phyloP scores from a whole-genome alignment of 1,140 invertebrate genomes.

The Apis florea region DNA sequence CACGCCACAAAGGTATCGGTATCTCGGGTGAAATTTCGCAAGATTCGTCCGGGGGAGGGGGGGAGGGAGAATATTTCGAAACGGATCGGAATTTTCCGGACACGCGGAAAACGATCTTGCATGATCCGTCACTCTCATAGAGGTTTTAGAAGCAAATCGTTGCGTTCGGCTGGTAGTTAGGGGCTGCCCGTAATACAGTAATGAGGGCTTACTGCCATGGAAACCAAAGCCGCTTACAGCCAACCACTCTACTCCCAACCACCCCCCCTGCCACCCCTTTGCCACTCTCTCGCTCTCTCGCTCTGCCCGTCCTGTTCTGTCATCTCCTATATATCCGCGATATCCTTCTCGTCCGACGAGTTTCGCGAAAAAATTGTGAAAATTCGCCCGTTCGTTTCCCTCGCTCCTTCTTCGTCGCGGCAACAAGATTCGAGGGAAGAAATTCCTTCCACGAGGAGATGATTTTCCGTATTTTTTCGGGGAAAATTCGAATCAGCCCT shows the following conservation, averaged over 20 bases:
- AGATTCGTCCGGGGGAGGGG: background rate
- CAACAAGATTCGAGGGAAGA: background rate
- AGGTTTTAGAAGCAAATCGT: constrained; percentile 73
- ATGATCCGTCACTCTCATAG: constrained; percentile 56
- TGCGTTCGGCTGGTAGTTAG: constrained; percentile 78
- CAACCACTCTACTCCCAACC: constrained; percentile 75
- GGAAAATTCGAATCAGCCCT: too few relatives aligned
- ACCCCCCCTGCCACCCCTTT: constrained; percentile 43
- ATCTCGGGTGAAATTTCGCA: too few relatives aligned
- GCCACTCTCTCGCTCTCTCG: constrained; percentile 38
- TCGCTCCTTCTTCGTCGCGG: constrained; percentile 1
- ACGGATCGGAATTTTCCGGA: constrained; percentile 53
- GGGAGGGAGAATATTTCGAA: constrained; percentile 39
- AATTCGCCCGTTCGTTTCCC: constrained; percentile 43
- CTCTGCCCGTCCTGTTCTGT: constrained; percentile 35
- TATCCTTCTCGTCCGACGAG: constrained; percentile 72
- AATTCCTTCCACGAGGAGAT: too few relatives aligned
- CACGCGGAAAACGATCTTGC: constrained; percentile 62
- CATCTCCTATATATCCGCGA: constrained; percentile 68
- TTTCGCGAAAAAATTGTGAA: constrained; percentile 69
- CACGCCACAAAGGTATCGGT: too few relatives aligned
- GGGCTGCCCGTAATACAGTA: constrained; percentile 80
- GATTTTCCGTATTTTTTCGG: too few relatives aligned
- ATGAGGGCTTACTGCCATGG: constrained; percentile 81
- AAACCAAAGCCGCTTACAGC: constrained; percentile 81